Evolutionary conservation across 2,113 vertebrate genomes (phyloP).

Genomic region (Holacanthus passer): DNA sequence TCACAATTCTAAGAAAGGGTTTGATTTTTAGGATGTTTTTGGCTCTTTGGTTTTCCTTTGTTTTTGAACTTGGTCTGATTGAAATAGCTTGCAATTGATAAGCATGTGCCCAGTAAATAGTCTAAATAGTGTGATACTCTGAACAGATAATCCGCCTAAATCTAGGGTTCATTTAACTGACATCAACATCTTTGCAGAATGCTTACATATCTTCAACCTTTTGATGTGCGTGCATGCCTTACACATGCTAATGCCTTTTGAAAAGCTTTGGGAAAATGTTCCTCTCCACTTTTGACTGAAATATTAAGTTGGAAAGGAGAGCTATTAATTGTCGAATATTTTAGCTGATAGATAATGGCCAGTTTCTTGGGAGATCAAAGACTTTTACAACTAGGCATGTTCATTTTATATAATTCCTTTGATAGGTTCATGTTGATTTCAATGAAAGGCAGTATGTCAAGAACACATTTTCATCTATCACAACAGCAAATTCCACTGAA

Average conservation of each 20-base stretch:
- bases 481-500: neutral
- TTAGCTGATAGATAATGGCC: neutral
- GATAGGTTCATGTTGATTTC: neutral
- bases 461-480: neutral
- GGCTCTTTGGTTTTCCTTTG: constrained; percentile 14
- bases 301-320: neutral
- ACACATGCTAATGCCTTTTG: constrained; percentile 2
- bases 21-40: constrained; percentile 19
- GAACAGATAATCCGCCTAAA: constrained; percentile 28
- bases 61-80: constrained; percentile 18
- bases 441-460: neutral
- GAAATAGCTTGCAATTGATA: constrained; percentile 22
- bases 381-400: neutral
- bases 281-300: constrained; percentile 10
- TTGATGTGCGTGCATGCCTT: constrained; percentile 35
- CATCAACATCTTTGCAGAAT: constrained; percentile 18
- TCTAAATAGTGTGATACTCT: neutral
- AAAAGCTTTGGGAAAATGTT: constrained; percentile 19
- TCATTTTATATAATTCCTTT: neutral
- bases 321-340: constrained; percentile 5
- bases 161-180: constrained; percentile 42
- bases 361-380: constrained; percentile 11
- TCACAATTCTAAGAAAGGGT: constrained; percentile 34
- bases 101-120: constrained; percentile 4
- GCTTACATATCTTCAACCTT: constrained; percentile 27